These are phyloP conservation scores for Urophycis tenuis DNA, from an alignment of 2,797 vertebrate genomes.

Conservation along the genomic window DNA sequence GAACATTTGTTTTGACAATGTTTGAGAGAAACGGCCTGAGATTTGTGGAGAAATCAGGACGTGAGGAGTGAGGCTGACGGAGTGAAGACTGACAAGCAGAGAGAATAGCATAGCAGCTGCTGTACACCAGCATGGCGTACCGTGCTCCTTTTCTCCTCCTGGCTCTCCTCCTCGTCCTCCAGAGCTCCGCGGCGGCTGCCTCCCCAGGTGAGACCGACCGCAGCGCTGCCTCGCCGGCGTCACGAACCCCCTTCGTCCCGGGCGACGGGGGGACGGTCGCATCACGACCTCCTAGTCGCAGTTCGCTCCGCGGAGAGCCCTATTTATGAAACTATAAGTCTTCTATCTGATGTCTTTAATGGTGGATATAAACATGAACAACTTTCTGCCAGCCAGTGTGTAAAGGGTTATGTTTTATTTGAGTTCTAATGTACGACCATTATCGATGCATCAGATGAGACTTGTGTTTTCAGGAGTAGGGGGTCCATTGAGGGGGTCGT, in stretches of 20 bases:
- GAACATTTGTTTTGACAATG: constrained; percentile 10
- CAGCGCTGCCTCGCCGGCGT: constrained; percentile 22
- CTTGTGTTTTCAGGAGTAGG: no score
- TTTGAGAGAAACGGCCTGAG: not conserved
- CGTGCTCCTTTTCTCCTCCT: not conserved
- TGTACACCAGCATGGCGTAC: constrained; percentile 25
- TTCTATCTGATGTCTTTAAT: no score
- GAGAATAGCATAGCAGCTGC: not conserved
- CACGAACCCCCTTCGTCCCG: constrained; percentile 14
- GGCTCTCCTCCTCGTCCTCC: constrained; percentile 12
- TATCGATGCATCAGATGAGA: no score
- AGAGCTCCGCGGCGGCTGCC: constrained; percentile 24
- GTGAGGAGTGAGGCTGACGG: not conserved
- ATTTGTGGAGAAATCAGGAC: constrained; percentile 36
- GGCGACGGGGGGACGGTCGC: no score
- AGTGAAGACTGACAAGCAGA: not conserved
- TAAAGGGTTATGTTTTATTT: no score
- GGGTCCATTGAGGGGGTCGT: no score
- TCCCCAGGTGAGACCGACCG: constrained; percentile 55
- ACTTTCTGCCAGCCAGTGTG: no score
- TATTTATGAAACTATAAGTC: no score
- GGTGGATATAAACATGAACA: no score
- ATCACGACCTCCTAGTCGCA: no score
- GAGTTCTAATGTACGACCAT: no score
- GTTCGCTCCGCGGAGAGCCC: no score